Evolutionary conservation across 1,140 invertebrate species (phyloP).

Genomic region (Pseudomyrmex cubaensis): DNA sequence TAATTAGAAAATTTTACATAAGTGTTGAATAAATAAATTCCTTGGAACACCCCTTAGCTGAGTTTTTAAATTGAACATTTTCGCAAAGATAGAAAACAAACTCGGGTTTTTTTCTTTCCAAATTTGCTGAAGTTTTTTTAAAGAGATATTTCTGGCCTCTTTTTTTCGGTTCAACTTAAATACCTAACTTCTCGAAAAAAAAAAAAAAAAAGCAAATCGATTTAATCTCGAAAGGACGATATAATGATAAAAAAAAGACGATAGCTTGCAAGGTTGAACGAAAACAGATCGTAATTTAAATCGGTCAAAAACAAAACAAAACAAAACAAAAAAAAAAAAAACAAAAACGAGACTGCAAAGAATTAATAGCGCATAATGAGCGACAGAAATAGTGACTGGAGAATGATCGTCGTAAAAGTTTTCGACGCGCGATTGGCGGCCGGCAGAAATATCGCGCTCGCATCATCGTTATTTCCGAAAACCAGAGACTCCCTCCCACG

Average conservation of each 20-base stretch:
- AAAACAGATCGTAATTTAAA: constrained; percentile 20
- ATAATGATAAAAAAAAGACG: constrained; percentile 3
- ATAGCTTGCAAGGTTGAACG: background rate
- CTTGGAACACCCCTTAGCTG: too few relatives aligned
- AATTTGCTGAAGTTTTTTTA: background rate
- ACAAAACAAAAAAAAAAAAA: too few relatives aligned
- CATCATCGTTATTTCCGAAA: constrained; percentile 76
- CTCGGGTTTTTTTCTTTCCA: too few relatives aligned
- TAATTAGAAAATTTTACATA: too few relatives aligned
- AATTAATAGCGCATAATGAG: constrained; percentile 27
- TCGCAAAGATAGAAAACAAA: too few relatives aligned
- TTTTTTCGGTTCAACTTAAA: background rate
- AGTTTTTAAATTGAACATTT: too few relatives aligned
- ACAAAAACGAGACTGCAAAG: background rate
- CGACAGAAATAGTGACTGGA: constrained; percentile 14
- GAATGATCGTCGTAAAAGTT: constrained; percentile 57
- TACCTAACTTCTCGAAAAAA: background rate
- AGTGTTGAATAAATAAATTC: too few relatives aligned
- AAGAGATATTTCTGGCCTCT: background rate
- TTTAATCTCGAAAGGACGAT: background rate
- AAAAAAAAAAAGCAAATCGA: background rate
- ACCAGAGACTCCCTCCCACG: constrained; percentile 56
- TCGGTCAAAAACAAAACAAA: background rate
- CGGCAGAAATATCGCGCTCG: constrained; percentile 64
- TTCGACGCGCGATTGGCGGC: constrained; percentile 54